phyloP scores from a whole-genome alignment of 2,888 invertebrate species.

The Oeneis ivallda region DNA sequence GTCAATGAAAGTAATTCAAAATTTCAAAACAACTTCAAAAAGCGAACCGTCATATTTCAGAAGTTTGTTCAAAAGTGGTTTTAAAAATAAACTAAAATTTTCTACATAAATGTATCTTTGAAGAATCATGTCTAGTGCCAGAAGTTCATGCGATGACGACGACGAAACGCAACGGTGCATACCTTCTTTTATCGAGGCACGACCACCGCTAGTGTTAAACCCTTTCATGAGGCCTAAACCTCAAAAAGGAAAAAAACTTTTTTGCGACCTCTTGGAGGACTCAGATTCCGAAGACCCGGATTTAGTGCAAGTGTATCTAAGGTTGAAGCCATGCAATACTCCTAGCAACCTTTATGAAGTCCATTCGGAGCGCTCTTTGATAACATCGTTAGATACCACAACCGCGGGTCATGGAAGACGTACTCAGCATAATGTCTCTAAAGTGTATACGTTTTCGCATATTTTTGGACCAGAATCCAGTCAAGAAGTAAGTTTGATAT shows the following conservation, averaged over 20 bases:
- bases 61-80: not conserved
- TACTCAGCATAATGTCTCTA: constrained; percentile 73
- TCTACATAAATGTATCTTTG: not conserved
- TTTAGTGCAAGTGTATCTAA: constrained; percentile 77
- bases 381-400: constrained; percentile 66
- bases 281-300: constrained; percentile 66
- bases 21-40: not conserved
- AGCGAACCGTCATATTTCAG: not conserved
- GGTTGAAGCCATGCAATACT: constrained; percentile 72
- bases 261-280: constrained; percentile 64
- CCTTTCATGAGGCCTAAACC: constrained; percentile 74
- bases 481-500: constrained; percentile 61
- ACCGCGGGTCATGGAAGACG: constrained; percentile 66
- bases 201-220: constrained; percentile 69
- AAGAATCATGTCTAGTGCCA: constrained; percentile 50
- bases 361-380: constrained; percentile 61
- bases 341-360: constrained; percentile 66
- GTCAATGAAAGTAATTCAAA: not conserved
- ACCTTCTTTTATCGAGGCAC: constrained; percentile 75
- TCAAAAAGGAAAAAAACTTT: constrained; percentile 66
- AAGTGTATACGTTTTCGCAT: constrained; percentile 73
- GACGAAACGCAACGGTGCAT: constrained; percentile 56
- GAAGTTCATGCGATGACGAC: constrained; percentile 60
- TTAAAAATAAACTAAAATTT: not conserved
- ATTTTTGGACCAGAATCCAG: constrained; percentile 64